A percentile compares a stretch with the other conserved stretches of the same genome.
Evolutionary conservation across 2,797 vertebrate species (phyloP).

Genomic region (Clangula hyemalis): DNA sequence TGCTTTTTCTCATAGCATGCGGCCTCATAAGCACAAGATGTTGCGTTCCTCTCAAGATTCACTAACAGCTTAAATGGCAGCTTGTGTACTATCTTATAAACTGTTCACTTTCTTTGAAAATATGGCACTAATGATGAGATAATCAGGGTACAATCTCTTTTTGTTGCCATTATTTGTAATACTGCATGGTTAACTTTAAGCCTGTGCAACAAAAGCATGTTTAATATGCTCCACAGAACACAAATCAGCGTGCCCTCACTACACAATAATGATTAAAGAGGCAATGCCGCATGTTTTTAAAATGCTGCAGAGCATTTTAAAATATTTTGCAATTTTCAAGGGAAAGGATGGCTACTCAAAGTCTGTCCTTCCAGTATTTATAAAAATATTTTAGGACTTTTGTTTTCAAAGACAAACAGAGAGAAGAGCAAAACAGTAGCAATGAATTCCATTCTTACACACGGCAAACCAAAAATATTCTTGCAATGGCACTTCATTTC

Average conservation of each 20-base stretch:
- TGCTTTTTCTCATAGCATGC: too few species aligned
- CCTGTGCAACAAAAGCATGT: background rate
- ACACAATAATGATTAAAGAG: background rate
- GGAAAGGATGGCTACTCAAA: background rate
- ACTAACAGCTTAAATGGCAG: background rate
- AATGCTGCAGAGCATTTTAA: background rate
- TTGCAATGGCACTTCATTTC: background rate
- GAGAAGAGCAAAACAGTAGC: background rate
- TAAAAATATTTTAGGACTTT: background rate
- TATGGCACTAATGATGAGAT: background rate
- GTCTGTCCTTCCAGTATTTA: background rate
- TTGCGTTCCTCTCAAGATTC: background rate
- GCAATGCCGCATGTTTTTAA: background rate
- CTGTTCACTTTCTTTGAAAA: background rate
- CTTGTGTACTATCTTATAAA: background rate
- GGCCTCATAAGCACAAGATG: background rate
- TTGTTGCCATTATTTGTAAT: background rate
- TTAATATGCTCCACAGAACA: background rate
- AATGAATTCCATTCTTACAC: background rate
- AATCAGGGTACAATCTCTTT: background rate
- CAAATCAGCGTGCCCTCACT: background rate
- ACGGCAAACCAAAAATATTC: background rate
- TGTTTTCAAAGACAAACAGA: background rate
- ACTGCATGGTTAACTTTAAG: background rate
- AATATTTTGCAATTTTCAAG: background rate